A percentile compares a stretch with the other conserved stretches of the same genome.
These are phyloP conservation scores for Tachyglossus aculeatus DNA, from an alignment of 2,797 vertebrate genomes.

Conservation along the genomic window DNA sequence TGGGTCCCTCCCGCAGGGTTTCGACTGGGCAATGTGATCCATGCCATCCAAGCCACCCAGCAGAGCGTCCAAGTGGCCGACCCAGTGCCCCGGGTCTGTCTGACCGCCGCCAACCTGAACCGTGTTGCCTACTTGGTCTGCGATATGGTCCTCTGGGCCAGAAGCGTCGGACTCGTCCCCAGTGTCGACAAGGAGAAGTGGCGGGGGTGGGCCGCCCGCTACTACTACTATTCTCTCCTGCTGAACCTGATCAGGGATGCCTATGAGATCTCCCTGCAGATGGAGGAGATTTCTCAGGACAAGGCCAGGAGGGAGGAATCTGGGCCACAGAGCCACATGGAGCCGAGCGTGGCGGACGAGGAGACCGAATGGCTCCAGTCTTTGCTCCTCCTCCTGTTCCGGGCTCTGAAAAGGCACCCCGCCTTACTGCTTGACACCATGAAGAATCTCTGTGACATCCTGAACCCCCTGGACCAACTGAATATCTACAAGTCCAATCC, in stretches of 20 bases:
- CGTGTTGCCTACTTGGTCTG: constrained; percentile 89
- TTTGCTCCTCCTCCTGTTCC: constrained; percentile 77
- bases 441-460: constrained; percentile 91
- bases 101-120: constrained; percentile 85
- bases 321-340: constrained; percentile 44
- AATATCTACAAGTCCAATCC: constrained; percentile 83
- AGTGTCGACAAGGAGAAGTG: constrained; percentile 81
- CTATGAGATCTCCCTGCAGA: constrained; percentile 80
- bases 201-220: constrained; percentile 80
- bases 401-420: constrained; percentile 80
- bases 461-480: constrained; percentile 86
- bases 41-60: constrained; percentile 84
- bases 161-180: constrained; percentile 76
- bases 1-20: constrained; percentile 84
- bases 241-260: constrained; percentile 82
- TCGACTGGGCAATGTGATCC: constrained; percentile 87
- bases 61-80: constrained; percentile 78
- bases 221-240: constrained; percentile 84
- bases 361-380: constrained; percentile 74
- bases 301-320: constrained; percentile 54
- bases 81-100: constrained; percentile 82
- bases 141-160: constrained; percentile 87
- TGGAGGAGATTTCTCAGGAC: constrained; percentile 73
- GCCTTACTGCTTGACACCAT: constrained; percentile 84
- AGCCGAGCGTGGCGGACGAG: constrained; percentile 48